phyloP scores from a whole-genome alignment of 2,888 invertebrate genomes.

The Drosophila niveifrons region DNA sequence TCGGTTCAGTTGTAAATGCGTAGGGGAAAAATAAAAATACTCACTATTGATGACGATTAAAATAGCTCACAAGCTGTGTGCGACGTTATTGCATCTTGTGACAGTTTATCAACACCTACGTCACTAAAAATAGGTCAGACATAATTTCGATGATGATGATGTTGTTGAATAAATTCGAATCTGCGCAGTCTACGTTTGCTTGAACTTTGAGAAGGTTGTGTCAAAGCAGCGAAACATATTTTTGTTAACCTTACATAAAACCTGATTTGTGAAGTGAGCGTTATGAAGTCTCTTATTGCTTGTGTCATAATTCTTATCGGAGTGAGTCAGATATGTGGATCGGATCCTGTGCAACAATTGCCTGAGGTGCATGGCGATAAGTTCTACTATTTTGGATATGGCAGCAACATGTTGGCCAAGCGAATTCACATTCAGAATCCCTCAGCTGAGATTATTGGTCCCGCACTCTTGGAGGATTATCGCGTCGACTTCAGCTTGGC shows the following conservation, averaged over 20 bases:
- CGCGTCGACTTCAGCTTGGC: conserved; percentile 89
- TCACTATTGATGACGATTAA: too few relatives aligned
- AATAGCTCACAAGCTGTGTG: too few relatives aligned
- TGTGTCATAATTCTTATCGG: not conserved
- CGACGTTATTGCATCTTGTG: too few relatives aligned
- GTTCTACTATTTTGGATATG: conserved; percentile 95
- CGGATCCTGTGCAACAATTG: not conserved
- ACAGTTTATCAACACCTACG: too few relatives aligned
- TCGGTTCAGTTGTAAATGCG: conserved; percentile 40
- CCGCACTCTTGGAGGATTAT: conserved; percentile 88
- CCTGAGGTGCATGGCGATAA: conserved; percentile 52
- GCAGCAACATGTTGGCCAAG: conserved; percentile 93
- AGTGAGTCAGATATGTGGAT: not conserved
- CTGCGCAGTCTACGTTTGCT: not conserved
- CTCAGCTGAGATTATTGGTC: conserved; percentile 89
- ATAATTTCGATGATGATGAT: not conserved
- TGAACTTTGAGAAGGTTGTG: not conserved
- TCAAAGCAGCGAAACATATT: too few relatives aligned
- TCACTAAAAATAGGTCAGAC: not conserved
- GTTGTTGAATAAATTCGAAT: not conserved
- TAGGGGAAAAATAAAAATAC: not conserved
- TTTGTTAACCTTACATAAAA: too few relatives aligned
- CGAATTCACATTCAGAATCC: conserved; percentile 93
- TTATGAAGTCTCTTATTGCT: not conserved
- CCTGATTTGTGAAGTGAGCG: not conserved